These are phyloP conservation scores for Pipistrellus pipistrellus DNA, from an alignment of 2,797 vertebrate species.

Conservation along the genomic window DNA sequence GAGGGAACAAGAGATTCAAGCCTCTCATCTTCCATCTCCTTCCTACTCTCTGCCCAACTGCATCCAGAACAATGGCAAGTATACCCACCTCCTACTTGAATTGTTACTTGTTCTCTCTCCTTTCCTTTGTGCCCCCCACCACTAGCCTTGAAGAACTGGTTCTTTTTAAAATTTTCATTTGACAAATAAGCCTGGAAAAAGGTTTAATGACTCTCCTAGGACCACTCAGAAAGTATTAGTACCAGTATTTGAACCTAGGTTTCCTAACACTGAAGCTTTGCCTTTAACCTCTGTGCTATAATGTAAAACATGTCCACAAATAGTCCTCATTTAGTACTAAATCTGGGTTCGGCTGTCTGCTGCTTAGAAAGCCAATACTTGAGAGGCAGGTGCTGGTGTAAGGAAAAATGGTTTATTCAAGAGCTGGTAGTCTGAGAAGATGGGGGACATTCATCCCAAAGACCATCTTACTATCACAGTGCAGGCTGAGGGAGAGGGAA, in stretches of 20 bases:
- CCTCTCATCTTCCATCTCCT: background rate
- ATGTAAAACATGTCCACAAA: background rate
- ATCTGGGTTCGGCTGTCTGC: background rate
- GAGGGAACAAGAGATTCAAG: background rate
- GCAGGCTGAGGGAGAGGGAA: background rate
- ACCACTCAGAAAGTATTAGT: background rate
- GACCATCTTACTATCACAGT: background rate
- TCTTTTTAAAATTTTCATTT: background rate
- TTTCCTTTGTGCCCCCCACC: background rate
- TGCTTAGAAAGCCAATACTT: background rate
- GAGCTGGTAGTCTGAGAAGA: background rate
- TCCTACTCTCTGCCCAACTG: background rate
- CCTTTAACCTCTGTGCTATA: background rate
- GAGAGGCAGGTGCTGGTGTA: background rate
- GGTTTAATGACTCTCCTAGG: background rate
- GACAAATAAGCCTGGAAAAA: background rate
- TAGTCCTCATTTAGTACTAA: background rate
- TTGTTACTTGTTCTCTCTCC: background rate
- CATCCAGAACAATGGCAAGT: background rate
- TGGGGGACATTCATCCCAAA: background rate
- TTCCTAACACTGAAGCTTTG: background rate
- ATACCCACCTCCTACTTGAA: background rate
- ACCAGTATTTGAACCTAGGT: background rate
- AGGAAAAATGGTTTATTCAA: background rate
- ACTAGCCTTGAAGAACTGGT: background rate